Percentiles rank a stretch among this genome's conserved stretches.
These are phyloP conservation scores for Luehdorfia chinensis DNA, from an alignment of 1,140 invertebrate species.

Conservation along the genomic window DNA sequence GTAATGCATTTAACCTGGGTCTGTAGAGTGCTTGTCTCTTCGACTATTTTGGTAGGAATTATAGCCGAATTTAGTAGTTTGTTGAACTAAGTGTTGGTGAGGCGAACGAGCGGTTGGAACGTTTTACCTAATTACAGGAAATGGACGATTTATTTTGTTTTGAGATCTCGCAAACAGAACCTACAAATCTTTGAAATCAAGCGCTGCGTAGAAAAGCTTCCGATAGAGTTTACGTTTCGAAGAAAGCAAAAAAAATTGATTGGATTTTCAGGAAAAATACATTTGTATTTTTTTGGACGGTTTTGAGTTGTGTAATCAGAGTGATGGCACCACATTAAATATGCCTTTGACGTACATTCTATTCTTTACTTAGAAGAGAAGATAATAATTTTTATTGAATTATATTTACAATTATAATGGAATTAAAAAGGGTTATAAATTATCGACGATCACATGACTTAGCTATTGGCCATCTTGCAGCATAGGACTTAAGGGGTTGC, in stretches of 20 bases:
- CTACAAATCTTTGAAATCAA: slow-evolving; percentile 6
- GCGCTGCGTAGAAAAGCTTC: too few species aligned
- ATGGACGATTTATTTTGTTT: slow-evolving; percentile 15
- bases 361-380: background rate
- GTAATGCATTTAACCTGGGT: too few species aligned
- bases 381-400: too few species aligned
- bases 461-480: too few species aligned
- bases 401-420: too few species aligned
- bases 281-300: background rate
- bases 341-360: background rate
- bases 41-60: background rate
- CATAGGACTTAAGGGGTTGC: too few species aligned
- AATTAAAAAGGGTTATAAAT: too few species aligned
- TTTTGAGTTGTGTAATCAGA: too few species aligned
- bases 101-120: background rate
- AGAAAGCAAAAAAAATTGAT: background rate
- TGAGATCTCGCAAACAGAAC: background rate
- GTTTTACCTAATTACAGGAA: slow-evolving; percentile 15
- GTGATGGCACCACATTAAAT: background rate
- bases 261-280: background rate
- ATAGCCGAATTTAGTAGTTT: slow-evolving; percentile 14
- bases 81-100: slow-evolving; percentile 13
- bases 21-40: too few species aligned
- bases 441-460: too few species aligned
- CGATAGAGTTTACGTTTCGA: too few species aligned